Conservation (phyloP, 2,797 vertebrate species). For the Thamnophis elegans region DNA sequence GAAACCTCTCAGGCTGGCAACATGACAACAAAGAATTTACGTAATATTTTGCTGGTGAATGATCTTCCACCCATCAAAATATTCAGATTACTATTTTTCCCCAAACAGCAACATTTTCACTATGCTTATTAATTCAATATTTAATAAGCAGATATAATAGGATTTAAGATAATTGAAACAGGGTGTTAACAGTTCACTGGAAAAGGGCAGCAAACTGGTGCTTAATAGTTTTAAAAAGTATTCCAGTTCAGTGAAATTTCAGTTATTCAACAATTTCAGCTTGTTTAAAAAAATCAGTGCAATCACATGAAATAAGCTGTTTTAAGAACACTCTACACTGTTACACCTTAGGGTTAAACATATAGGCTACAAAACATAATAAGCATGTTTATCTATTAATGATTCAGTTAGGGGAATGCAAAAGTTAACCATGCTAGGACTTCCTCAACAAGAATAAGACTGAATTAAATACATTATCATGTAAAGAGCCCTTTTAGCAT, state of each 20-base stretch:
- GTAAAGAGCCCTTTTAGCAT: too few relatives aligned
- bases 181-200: neutral
- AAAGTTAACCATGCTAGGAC: neutral
- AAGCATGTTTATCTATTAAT: neutral
- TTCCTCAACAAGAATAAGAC: neutral
- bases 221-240: neutral
- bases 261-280: neutral
- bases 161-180: neutral
- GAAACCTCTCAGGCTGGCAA: conserved; percentile 26
- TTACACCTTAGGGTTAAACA: neutral
- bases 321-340: neutral
- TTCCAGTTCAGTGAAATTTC: neutral
- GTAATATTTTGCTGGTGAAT: neutral
- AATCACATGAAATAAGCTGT: neutral
- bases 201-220: neutral
- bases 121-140: neutral
- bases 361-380: neutral
- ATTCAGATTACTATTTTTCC: neutral
- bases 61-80: neutral
- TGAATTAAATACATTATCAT: neutral
- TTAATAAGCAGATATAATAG: neutral
- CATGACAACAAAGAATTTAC: neutral
- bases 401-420: neutral
- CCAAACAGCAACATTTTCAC: neutral
- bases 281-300: neutral